phyloP scores from a whole-genome alignment of 2,113 vertebrate genomes.

The Pica pica region DNA sequence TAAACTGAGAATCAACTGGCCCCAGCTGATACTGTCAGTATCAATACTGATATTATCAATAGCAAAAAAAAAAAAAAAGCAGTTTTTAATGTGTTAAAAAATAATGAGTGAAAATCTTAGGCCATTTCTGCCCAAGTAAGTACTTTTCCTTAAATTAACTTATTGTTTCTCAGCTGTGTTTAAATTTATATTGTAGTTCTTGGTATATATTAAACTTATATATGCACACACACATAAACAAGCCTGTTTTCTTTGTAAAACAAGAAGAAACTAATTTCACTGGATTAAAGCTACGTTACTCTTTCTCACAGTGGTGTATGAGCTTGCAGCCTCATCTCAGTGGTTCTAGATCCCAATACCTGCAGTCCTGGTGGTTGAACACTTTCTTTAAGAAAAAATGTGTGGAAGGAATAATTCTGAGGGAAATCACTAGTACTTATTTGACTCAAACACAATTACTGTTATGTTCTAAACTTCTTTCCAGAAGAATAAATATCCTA shows the following conservation, averaged over 20 bases:
- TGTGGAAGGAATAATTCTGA: not conserved
- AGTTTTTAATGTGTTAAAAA: not conserved
- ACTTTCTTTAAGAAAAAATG: not conserved
- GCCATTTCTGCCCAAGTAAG: not conserved
- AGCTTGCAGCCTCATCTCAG: not conserved
- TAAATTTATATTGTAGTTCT: not conserved
- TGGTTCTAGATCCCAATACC: not conserved
- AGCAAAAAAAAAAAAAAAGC: not conserved
- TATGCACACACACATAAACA: not conserved
- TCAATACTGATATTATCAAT: not conserved
- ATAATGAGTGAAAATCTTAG: not conserved
- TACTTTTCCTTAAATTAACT: not conserved
- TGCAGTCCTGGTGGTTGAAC: not conserved
- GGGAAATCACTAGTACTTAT: not conserved
- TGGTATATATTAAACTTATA: not conserved
- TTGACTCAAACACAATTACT: not conserved
- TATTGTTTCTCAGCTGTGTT: not conserved
- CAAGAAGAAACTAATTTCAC: not conserved
- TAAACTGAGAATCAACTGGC: not conserved
- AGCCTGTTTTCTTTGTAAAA: not conserved
- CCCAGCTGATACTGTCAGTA: not conserved
- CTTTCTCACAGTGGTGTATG: not conserved
- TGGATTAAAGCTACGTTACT: not conserved
- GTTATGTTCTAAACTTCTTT: not conserved
- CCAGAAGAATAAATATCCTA: not conserved